Evolutionary conservation across 2,113 vertebrate genomes (phyloP), one percentile per base, ranked within the genome.

Genomic region (Collichthys lucidus): DNA sequence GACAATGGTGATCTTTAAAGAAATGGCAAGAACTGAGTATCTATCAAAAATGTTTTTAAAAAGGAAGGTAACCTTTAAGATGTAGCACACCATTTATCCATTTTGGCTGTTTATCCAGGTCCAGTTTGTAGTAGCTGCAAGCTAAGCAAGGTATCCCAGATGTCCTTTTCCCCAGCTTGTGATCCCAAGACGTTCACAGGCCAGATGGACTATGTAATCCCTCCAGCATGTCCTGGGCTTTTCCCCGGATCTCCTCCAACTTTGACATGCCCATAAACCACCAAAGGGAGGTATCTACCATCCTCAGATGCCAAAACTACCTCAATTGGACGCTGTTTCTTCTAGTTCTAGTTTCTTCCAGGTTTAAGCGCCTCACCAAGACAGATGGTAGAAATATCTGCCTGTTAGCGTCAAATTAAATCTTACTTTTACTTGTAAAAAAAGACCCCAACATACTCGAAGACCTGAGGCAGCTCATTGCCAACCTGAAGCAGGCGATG

Each of bases 131-230:
- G 35, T 40, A 40, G 35, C 35, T 40, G 35, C 35, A 40, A 40
- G 35, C 35, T 40, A 31, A 57, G 24, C 40, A 22, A 47, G 2
- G 10, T n/a, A 22, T 11, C 7, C 16, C 29, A n/a, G 16, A 56
- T 19, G 22, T 64, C 11, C 16, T 44, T 35, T 66, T 16, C 3
- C 9, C 44, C 3, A 59, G 59, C 74, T 60, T 60, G 31, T 2
- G 29, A 59, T 49, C 15, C 47, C 47, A 15, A 49, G 47, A 49
- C 5, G 14, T 49, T 49, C 47, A 4, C 47, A 49, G 47, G 15
- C 61, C 42, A 40, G 53, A 77, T 50, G 16, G 49, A 14, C 44
- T 14, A 31, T 75, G 61, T 55, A 64, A 75, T 56, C 46, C 42
- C 52, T 66, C 22, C 24, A 56, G 74, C 0, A 24, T 46, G 62